phyloP scores from a whole-genome alignment of 2,113 vertebrate genomes.

The human (Homo sapiens) region DNA sequence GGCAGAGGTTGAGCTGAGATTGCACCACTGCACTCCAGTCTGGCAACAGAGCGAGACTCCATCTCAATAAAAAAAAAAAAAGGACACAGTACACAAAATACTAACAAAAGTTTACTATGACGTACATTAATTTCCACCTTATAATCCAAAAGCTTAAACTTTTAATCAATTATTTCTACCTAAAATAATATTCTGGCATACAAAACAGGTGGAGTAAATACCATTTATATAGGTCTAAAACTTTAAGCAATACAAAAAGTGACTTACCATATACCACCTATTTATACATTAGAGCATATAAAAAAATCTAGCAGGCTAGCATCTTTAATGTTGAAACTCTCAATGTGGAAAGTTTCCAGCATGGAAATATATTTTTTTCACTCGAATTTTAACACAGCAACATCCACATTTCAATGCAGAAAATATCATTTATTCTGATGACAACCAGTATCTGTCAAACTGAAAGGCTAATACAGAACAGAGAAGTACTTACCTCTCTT shows the following conservation, averaged over 20 bases:
- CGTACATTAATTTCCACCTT: neutral
- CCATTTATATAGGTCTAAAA: neutral
- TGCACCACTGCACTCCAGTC: no score
- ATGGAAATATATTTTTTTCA: neutral
- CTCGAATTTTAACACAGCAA: neutral
- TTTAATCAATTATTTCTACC: neutral
- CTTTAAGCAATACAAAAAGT: neutral
- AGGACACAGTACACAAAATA: neutral
- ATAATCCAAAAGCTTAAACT: conserved; percentile 6
- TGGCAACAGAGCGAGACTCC: no score
- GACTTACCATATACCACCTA: neutral
- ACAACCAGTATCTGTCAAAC: neutral
- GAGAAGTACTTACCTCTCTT: conserved; percentile 90
- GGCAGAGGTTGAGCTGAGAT: no score
- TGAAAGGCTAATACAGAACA: neutral
- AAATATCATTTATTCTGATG: neutral
- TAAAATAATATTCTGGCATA: neutral
- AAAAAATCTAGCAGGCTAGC: neutral
- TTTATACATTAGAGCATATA: neutral
- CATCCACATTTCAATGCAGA: neutral
- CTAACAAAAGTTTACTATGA: neutral
- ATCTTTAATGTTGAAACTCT: neutral
- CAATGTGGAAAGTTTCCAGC: neutral
- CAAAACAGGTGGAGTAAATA: neutral
- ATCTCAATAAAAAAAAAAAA: no score